A percentile compares a stretch with the other conserved stretches of the same genome.
Conservation (phyloP, 1,140 invertebrate genomes). For the Achroia grisella region DNA sequence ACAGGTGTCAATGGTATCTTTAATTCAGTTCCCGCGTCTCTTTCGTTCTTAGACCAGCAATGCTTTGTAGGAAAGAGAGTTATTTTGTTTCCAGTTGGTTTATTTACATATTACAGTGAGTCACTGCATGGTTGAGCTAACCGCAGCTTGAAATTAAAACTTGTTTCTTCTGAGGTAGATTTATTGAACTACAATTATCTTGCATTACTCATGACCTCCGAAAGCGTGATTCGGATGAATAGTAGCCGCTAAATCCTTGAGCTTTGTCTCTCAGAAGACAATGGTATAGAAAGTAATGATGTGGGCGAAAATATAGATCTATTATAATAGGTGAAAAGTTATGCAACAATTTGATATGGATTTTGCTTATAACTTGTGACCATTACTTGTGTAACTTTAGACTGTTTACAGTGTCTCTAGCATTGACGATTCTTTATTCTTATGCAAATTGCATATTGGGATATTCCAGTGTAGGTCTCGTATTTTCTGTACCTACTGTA, state of each 20-base stretch:
- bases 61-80: constrained; percentile 3
- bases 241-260: background rate
- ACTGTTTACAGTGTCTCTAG: no score
- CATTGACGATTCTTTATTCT: no score
- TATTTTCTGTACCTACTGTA: no score
- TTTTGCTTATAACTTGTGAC: no score
- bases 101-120: constrained; percentile 10
- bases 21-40: constrained; percentile 3
- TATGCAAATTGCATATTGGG: no score
- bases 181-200: constrained; percentile 22
- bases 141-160: constrained; percentile 44
- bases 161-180: constrained; percentile 34
- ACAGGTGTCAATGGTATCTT: constrained; percentile 5
- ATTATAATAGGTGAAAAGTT: no score
- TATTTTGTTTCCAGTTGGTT: constrained; percentile 4
- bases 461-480: no score
- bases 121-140: constrained; percentile 30
- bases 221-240: constrained; percentile 6
- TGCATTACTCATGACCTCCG: constrained; percentile 31
- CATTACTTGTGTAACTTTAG: no score
- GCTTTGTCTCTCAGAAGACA: background rate
- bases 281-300: constrained; percentile 1
- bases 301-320: no score
- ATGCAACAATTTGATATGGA: no score
- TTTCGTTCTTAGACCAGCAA: background rate